A percentile compares a stretch with the other conserved stretches of the same genome.
Evolutionary conservation across 1,140 invertebrate genomes (phyloP).

Genomic region (Triops longicaudatus): DNA sequence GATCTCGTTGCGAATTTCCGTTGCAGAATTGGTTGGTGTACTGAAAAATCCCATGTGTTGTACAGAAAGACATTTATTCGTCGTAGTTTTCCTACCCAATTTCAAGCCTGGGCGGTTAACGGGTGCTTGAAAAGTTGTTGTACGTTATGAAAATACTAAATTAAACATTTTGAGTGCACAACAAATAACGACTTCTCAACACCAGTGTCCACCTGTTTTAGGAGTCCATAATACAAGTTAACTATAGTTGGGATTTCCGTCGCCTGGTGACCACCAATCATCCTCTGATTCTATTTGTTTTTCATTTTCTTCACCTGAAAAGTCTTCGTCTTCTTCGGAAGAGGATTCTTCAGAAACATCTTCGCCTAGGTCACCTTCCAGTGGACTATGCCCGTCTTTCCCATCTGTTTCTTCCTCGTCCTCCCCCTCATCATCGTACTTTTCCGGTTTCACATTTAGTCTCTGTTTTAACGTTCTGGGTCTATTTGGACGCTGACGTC

Average conservation of each 20-base stretch:
- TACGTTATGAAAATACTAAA: not conserved
- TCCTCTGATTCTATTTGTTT: not conserved
- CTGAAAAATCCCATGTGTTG: no score
- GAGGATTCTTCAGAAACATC: not conserved
- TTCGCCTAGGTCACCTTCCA: not conserved
- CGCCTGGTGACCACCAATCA: not conserved
- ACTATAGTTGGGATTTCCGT: not conserved
- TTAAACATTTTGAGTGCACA: not conserved
- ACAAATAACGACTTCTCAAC: not conserved
- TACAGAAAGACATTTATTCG: no score
- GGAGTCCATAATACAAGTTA: not conserved
- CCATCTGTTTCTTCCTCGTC: slow-evolving; percentile 21
- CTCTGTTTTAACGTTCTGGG: not conserved
- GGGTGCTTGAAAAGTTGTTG: not conserved
- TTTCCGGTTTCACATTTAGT: not conserved
- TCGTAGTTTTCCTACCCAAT: no score
- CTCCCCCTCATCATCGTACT: not conserved
- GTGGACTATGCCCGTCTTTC: not conserved
- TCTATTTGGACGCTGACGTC: not conserved
- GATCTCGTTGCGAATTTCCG: not conserved
- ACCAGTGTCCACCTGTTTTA: no score
- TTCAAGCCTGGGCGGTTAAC: no score
- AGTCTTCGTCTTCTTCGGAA: not conserved
- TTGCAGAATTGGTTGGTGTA: no score
- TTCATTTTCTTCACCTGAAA: not conserved